Base-by-base conservation (phyloP, 1,140 invertebrate species). In the Hyles euphorbiae region DNA sequence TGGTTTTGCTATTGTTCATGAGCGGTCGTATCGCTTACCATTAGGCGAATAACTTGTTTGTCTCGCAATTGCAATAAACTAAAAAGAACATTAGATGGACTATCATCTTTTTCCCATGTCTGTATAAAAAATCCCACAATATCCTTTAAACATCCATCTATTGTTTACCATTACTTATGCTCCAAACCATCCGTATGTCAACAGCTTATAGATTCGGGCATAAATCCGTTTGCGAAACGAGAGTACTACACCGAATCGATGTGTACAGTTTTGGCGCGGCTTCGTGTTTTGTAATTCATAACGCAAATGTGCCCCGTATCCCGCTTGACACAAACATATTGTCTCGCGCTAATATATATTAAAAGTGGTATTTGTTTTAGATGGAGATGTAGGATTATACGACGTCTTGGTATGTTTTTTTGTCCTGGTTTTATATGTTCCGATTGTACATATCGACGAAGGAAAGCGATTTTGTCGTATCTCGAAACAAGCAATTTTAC, bases 141-240 rank as follows among this genome's bases (percentile, higher is more conserved):
- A 22, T 22, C 22, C 22, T 22, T 22, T 22, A 22, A 22, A 22
- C n/a, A 48, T 48, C n/a, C 7, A 5, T 48, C 7, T 48, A 5
- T 48, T n/a, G n/a, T 48, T 2, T 22, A n/a, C 5, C n/a, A 10
- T 48, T 5, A 5, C n/a, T 48, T n/a, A n/a, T 3, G 3, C 7
- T 2, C 7, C 46, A 11, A 22, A 48, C 40, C 53, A 50, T 45
- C 67, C 45, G 59, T 73, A 54, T 70, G 58, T 68, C 51, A 54
- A 8, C 10, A 56, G 61, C 53, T 58, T 67, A 65, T 71, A 63
- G 65, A 67, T 65, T 65, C 69, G 67, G 60, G 65, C 70, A 72
- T 78, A 76, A 74, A 76, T 78, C 72, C 70, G 72, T 68, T 74
- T 68, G 63, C 60, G 58, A 70, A 73, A 70, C 68, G 68, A 69